Conservation (phyloP, 2,888 invertebrate species). For the Blera fallax region DNA sequence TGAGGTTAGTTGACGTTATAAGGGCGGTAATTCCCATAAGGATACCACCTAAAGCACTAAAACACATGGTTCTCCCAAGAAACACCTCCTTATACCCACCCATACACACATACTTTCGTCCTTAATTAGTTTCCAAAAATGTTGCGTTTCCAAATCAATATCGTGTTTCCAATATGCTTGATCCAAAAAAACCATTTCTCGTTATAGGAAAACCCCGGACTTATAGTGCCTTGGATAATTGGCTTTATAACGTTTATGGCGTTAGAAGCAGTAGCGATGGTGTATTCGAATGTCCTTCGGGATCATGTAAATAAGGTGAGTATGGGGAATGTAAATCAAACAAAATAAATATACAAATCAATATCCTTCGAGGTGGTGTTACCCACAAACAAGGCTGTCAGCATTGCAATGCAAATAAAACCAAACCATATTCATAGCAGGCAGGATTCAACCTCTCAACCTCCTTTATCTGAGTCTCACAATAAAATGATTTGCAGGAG, state of each 20-base stretch:
- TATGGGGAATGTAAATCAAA: conserved; percentile 35
- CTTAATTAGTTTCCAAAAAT: too few species aligned
- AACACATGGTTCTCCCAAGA: too few species aligned
- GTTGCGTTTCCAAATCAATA: background rate
- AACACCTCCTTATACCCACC: too few species aligned
- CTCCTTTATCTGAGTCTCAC: background rate
- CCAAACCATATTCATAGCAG: background rate
- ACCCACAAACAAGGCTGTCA: background rate
- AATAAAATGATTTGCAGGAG: background rate
- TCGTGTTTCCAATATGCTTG: background rate
- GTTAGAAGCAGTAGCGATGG: conserved; percentile 90
- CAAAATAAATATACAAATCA: conserved; percentile 24
- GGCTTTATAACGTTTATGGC: conserved; percentile 92
- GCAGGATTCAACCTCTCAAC: background rate
- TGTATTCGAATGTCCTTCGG: conserved; percentile 90
- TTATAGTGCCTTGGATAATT: conserved; percentile 90
- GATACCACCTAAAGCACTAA: too few species aligned
- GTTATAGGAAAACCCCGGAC: conserved; percentile 87
- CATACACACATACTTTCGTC: too few species aligned
- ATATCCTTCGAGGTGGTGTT: background rate
- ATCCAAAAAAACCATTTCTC: conserved; percentile 14
- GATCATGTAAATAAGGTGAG: conserved; percentile 91
- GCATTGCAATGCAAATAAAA: background rate
- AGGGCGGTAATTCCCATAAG: too few species aligned
- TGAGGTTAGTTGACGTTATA: too few species aligned